phyloP scores from a whole-genome alignment of 2,113 vertebrate species.

The Gallinago paraguaiae region DNA sequence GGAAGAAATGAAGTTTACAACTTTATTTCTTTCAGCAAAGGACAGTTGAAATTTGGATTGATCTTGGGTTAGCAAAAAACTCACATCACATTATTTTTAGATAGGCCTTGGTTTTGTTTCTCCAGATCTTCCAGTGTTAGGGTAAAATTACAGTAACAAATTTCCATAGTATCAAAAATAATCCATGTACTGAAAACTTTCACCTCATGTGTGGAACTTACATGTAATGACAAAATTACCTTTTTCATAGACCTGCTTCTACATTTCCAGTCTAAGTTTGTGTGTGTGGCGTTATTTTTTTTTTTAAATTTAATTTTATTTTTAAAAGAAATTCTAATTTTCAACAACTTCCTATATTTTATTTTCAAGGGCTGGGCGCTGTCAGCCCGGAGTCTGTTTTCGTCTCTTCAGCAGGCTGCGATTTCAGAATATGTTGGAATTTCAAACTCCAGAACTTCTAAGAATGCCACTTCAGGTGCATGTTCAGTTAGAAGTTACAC shows the following conservation, averaged over 20 bases:
- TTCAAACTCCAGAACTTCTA: constrained; percentile 91
- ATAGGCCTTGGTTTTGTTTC: background rate
- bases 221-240: background rate
- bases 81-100: background rate
- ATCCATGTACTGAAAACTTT: background rate
- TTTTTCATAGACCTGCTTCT: background rate
- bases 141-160: background rate
- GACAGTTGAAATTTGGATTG: background rate
- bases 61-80: background rate
- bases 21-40: background rate
- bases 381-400: constrained; percentile 91
- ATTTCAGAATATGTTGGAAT: constrained; percentile 92
- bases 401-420: constrained; percentile 89
- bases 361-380: constrained; percentile 90
- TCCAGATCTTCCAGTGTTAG: background rate
- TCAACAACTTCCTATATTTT: constrained; percentile 18
- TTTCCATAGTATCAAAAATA: background rate
- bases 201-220: background rate
- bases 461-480: constrained; percentile 93
- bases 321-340: background rate
- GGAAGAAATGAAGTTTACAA: background rate
- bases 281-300: background rate
- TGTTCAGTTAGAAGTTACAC: background rate
- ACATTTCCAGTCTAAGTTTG: background rate
- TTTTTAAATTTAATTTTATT: background rate